These are phyloP conservation scores for Phania funesta DNA, from an alignment of 2,888 invertebrate species.

Conservation along the genomic window DNA sequence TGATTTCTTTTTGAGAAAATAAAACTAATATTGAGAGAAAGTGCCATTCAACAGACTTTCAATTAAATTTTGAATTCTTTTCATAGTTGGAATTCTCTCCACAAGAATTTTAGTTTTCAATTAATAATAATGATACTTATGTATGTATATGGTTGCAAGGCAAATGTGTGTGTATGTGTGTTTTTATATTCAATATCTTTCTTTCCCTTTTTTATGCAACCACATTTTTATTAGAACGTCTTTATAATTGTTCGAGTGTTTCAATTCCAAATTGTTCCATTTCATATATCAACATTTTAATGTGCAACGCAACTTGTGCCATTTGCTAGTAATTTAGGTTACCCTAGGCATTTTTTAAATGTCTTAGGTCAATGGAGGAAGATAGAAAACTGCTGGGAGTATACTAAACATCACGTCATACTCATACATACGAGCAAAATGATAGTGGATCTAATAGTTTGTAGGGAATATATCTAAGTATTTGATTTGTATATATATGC, in stretches of 20 bases:
- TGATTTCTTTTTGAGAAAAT: neutral
- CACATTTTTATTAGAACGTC: neutral
- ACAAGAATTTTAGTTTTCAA: constrained; percentile 51
- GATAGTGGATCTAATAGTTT: too few relatives aligned
- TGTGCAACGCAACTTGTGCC: constrained; percentile 52
- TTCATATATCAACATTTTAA: neutral
- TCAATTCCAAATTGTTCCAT: constrained; percentile 36
- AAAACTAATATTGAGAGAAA: neutral
- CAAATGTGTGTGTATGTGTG: neutral
- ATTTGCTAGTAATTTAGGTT: constrained; percentile 63
- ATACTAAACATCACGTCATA: constrained; percentile 10
- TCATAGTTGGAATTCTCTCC: constrained; percentile 39
- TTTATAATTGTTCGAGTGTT: constrained; percentile 15
- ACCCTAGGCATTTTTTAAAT: constrained; percentile 64
- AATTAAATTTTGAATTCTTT: constrained; percentile 34
- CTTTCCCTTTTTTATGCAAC: neutral
- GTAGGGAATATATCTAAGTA: too few relatives aligned
- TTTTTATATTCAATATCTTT: neutral
- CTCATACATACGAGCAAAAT: neutral
- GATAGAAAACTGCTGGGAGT: neutral
- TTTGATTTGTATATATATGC: neutral
- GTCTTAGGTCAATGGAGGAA: constrained; percentile 60
- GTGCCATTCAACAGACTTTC: constrained; percentile 1
- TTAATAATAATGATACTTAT: constrained; percentile 5
- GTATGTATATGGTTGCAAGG: neutral